Evolutionary conservation across 2,797 vertebrate species (phyloP).

Genomic region (Enteromius anoplus): DNA sequence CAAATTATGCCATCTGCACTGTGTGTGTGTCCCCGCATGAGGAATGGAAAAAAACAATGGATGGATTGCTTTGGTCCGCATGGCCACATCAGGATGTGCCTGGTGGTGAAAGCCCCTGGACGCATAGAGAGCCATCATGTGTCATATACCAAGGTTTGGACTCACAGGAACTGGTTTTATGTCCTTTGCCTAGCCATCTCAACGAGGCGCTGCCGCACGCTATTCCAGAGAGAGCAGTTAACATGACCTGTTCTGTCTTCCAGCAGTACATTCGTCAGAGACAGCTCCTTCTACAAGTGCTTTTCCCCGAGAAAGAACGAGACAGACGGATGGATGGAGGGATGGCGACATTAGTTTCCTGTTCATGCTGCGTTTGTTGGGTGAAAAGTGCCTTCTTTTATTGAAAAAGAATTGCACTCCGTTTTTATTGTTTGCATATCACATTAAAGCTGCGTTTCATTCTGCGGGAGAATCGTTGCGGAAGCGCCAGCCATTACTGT

Average conservation of each 20-base stretch:
- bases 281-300: conserved; percentile 37
- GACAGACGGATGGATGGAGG: conserved; percentile 52
- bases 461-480: conserved; percentile 56
- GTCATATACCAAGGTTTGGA: conserved; percentile 27
- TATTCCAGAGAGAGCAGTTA: conserved; percentile 48
- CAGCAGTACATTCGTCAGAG: conserved; percentile 23
- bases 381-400: conserved; percentile 64
- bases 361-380: conserved; percentile 54
- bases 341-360: conserved; percentile 59
- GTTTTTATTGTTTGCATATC: conserved; percentile 65
- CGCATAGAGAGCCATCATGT: conserved; percentile 42
- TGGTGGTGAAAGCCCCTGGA: conserved; percentile 39
- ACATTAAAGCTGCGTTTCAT: conserved; percentile 57
- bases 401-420: conserved; percentile 60
- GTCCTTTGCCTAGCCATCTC: conserved; percentile 23
- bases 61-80: conserved; percentile 36
- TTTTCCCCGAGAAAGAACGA: conserved; percentile 8
- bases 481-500: conserved; percentile 63
- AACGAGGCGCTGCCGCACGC: conserved; percentile 27
- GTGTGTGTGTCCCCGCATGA: conserved; percentile 40
- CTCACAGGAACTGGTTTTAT: conserved; percentile 13
- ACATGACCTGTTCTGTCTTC: conserved; percentile 39
- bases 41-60: conserved; percentile 38
- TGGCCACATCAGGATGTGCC: conserved; percentile 33
- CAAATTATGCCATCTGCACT: conserved; percentile 59